Base-by-base conservation (phyloP, 2,888 invertebrate species). In the Brenthis ino region DNA sequence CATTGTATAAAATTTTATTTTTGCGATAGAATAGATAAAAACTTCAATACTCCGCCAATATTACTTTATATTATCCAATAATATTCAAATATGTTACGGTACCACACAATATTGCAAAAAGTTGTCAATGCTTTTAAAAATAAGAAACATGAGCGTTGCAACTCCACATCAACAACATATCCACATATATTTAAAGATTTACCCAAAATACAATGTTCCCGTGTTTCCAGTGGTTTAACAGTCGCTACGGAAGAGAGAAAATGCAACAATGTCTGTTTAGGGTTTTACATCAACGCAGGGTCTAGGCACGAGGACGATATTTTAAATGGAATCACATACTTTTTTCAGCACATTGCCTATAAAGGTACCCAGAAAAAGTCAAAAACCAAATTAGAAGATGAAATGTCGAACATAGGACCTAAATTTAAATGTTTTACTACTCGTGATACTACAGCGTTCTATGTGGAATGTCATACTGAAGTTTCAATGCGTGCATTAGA, bases 341-440 rank as follows among this genome's bases (percentile, higher is more conserved):
- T 92, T 65, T 86, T 91, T 68, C 88, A 91, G 68, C 91, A 92
- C 68, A 76, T 92, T n/a, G 85, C 82, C 1, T 91, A 85, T 72
- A 87, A 85, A 75, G 79, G 82, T 12, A 99, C 99, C 8, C 93
- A 94, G 12, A 96, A 96, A 79, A 94, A 98, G 68, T 95, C 96
- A 1, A 98, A 97, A 89, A 95, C 95, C 24, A 95, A 96, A 74
- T 90, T 99, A 57, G 98, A 99, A 86, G 90, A 97, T 56, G 97
- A 98, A 91, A 98, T 99, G 75, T 97, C 98, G 83, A 96, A 97
- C 81, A 95, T 98, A 93, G 99, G 99, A 14, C 99, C 99, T 3
- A 98, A 98, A 81, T 94, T 99, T 77, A 98, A 98, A 88, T 99
- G 99, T 6, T 98, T 98, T 87, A 99, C 99, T 3, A 98, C 98